A percentile compares a stretch with the other conserved stretches of the same genome.
Evolutionary conservation across 2,797 vertebrate genomes (phyloP).

Genomic region (Coranthus polyacanthus): DNA sequence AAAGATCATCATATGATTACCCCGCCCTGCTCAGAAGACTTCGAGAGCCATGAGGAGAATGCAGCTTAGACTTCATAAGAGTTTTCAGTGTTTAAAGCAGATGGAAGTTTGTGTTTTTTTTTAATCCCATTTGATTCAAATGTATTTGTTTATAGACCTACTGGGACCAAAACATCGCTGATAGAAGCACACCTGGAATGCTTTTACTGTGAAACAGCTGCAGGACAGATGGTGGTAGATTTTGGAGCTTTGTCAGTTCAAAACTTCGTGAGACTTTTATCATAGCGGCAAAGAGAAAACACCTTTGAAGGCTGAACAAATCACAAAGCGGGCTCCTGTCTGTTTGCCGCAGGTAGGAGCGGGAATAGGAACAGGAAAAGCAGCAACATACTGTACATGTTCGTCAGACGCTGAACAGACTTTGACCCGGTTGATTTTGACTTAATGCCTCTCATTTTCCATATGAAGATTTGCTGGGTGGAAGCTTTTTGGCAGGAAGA

Average conservation of each 20-base stretch:
- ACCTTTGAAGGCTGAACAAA: neutral
- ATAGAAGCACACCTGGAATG: neutral
- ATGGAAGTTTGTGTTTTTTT: neutral
- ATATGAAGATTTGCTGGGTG: slow-evolving; percentile 3
- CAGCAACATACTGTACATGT: neutral
- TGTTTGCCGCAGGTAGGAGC: neutral
- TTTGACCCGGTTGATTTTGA: slow-evolving; percentile 31
- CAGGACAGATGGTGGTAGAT: neutral
- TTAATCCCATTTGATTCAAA: neutral
- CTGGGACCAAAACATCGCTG: neutral
- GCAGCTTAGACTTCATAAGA: neutral
- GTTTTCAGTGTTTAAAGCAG: neutral
- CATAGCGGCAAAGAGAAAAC: neutral
- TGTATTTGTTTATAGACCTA: neutral
- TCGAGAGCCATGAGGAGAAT: too few species aligned
- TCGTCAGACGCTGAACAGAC: neutral
- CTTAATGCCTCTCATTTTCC: slow-evolving; percentile 21
- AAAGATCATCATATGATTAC: too few species aligned
- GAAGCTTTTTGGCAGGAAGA: slow-evolving; percentile 21
- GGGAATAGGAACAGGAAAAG: neutral
- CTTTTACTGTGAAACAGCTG: neutral
- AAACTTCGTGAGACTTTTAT: neutral
- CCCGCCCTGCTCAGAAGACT: neutral
- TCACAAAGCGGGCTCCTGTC: neutral
- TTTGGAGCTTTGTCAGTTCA: neutral